Base-by-base conservation (phyloP, 2,888 invertebrate species). In the Hymenopus coronatus region DNA sequence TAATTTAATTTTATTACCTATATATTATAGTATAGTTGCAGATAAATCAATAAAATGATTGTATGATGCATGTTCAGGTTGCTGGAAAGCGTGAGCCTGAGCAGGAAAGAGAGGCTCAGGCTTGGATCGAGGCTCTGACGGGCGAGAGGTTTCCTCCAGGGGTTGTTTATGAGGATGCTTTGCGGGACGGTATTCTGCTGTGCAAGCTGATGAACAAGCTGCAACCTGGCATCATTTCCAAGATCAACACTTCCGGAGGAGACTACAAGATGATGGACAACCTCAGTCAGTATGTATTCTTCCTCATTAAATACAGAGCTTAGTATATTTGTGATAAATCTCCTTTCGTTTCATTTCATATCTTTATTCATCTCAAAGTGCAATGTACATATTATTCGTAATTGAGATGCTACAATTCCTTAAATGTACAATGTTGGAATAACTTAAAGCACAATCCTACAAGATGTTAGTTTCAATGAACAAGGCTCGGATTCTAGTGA, bases 191-290 rank as follows among this genome's bases (percentile, higher is more conserved):
- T 46, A 96, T 97, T 91, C 94, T 98, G 87, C 94, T 98, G 1
- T 98, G 98, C 94, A 97, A 97, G 92, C 94, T 98, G 91, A 98
- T 98, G 96, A 98, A 98, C 94, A 96, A 96, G 91, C 94, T 99
- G 27, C 95, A 96, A 92, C 98, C 98, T 0, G 98, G 98, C 88
- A 95, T 96, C 92, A 96, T 98, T 92, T 94, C 96, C 91, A 98
- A 97, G 93, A 96, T 98, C 92, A 98, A 98, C 93, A 94, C 96
- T 40, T 95, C 96, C 1, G 97, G 97, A 12, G 98, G 98, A 7
- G 98, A 98, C 92, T 99, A 99, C 94, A 98, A 98, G 93, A 96
- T 97, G 95, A 98, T 99, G 98, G 98, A 99, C 92, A 99, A 99
- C 93, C 96, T 98, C 90, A 97, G 96, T 93, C 97, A 97, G 97